These are phyloP conservation scores for Moxostoma hubbsi DNA, from an alignment of 2,797 vertebrate genomes.

Conservation along the genomic window DNA sequence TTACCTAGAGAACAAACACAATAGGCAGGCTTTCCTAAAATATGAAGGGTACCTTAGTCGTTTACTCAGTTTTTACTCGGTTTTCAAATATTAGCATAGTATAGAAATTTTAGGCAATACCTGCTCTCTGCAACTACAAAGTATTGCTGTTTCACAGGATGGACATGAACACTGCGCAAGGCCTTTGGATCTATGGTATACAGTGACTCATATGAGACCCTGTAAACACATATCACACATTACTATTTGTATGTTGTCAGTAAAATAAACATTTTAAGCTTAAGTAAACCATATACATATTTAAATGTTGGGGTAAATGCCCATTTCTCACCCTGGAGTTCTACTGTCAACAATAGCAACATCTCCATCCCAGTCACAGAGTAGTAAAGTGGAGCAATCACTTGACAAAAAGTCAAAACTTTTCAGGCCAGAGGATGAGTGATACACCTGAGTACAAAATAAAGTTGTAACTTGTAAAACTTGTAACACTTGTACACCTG, in stretches of 20 bases:
- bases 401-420: slow-evolving; percentile 86
- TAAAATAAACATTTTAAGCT: not conserved
- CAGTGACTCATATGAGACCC: slow-evolving; percentile 73
- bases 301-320: not conserved
- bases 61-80: no score
- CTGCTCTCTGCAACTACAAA: slow-evolving; percentile 79
- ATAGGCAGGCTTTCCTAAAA: not conserved
- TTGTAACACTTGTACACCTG: not conserved
- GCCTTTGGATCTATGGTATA: slow-evolving; percentile 67
- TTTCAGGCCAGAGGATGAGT: slow-evolving; percentile 72
- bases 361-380: slow-evolving; percentile 75
- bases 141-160: slow-evolving; percentile 84
- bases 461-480: not conserved
- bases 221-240: slow-evolving; percentile 42
- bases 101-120: slow-evolving; percentile 66
- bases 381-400: slow-evolving; percentile 76
- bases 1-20: not conserved
- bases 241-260: not conserved
- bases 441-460: slow-evolving; percentile 77
- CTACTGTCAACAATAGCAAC: slow-evolving; percentile 83
- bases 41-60: not conserved
- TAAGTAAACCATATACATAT: not conserved
- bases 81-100: not conserved
- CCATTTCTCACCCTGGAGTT: slow-evolving; percentile 70
- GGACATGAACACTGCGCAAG: slow-evolving; percentile 82